Evolutionary conservation across 2,888 invertebrate genomes (phyloP), one percentile per base, ranked within the genome.

Genomic region (Ferrisia virgata): DNA sequence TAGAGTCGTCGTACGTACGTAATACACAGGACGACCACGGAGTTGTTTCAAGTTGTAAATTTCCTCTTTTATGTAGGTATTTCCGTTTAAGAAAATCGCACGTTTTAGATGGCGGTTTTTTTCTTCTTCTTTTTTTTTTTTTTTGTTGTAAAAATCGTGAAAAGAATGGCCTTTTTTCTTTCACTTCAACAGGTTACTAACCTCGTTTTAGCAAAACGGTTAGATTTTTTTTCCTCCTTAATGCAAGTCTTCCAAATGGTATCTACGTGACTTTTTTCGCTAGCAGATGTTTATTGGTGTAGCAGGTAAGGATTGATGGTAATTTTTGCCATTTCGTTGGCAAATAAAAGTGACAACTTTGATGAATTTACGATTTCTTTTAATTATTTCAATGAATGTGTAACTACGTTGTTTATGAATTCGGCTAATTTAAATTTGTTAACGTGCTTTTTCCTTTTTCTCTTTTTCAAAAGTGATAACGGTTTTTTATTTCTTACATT

Each of bases 301-400:
- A 76, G 36, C 72, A 33, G 72, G 72, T 76, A 36, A 36, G 13
- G n/a, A 76, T 15, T 33, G 64, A 15, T 28, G 64, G 28, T 36
- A 4, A 36, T 36, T 76, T n/a, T 36, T 36, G 72, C 18, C 15
- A 36, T 76, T 36, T 76, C 72, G 36, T 8, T 53, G 22, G 53
- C 72, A 36, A 76, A 33, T 76, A 76, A 76, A 76, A 28, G 69
- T 69, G 31, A 76, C 31, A 28, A 36, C 72, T 33, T 76, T 76
- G 72, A 76, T 76, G 72, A 76, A 76, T 76, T 76, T 76, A 76
- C 72, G 72, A 76, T 36, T 25, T 36, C 18, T 76, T n/a, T 76
- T 76, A 76, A 76, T 76, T 76, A 76, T 76, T 36, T 76, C 72
- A 76, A 76, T 36, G 36, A 18, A 76, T n/a, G 18, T 8, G 22